phyloP scores from a whole-genome alignment of 2,888 invertebrate species.

The Ypsolopha sequella region DNA sequence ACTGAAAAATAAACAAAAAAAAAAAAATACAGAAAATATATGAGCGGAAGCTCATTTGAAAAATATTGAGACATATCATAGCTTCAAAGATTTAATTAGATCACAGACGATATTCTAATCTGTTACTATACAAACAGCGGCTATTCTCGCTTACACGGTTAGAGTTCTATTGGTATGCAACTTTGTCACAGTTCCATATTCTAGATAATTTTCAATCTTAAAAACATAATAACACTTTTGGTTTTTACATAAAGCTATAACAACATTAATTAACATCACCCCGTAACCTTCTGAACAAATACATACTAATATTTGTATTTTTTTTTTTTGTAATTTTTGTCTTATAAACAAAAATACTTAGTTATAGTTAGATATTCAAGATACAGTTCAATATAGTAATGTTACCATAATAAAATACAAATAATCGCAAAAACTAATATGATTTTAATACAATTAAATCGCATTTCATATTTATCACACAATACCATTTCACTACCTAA shows the following conservation, averaged over 20 bases:
- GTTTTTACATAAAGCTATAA: constrained; percentile 66
- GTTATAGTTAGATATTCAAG: background rate
- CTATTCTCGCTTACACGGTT: background rate
- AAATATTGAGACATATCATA: background rate
- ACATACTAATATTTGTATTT: constrained; percentile 13
- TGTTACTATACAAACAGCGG: background rate
- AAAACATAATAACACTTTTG: constrained; percentile 68
- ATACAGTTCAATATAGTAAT: background rate
- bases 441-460: background rate
- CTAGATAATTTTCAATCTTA: constrained; percentile 35
- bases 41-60: background rate
- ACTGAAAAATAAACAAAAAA: constrained; percentile 28
- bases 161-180: background rate
- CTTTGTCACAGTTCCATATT: constrained; percentile 11
- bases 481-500: constrained; percentile 32
- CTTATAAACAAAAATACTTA: constrained; percentile 19
- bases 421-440: background rate
- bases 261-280: constrained; percentile 55
- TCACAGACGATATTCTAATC: constrained; percentile 1
- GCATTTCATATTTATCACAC: constrained; percentile 37
- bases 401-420: background rate
- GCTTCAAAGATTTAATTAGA: background rate
- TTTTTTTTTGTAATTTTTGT: background rate
- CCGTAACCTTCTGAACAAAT: constrained; percentile 45
- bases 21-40: constrained; percentile 21